phyloP scores from a whole-genome alignment of 2,113 vertebrate genomes.

The Ctenodactylus gundi region DNA sequence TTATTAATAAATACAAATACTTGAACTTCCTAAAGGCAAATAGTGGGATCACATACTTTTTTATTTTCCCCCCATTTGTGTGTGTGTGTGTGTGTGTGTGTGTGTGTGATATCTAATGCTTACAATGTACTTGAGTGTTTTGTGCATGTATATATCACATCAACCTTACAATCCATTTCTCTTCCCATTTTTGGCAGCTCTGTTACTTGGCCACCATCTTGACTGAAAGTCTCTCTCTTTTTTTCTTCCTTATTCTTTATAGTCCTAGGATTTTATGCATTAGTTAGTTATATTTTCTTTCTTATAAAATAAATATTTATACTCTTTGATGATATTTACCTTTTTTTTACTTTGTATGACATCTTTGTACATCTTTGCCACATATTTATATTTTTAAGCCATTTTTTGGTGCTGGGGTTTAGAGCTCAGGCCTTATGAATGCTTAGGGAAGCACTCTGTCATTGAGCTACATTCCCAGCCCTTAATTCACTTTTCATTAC shows the following conservation, averaged over 20 bases:
- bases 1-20: neutral
- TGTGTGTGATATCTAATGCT: too few species aligned
- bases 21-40: slow-evolving; percentile 14
- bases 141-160: too few species aligned
- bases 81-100: too few species aligned
- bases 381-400: neutral
- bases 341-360: slow-evolving; percentile 19
- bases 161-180: too few species aligned
- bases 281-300: neutral
- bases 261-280: slow-evolving; percentile 1
- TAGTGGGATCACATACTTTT: neutral
- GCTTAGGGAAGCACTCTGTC: neutral
- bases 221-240: too few species aligned
- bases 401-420: neutral
- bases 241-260: neutral
- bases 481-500: slow-evolving; percentile 19
- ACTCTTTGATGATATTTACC: neutral
- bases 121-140: too few species aligned
- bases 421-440: neutral
- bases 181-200: too few species aligned
- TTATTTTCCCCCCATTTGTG: too few species aligned
- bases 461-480: neutral
- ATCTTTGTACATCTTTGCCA: neutral
- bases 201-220: too few species aligned
- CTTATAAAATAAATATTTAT: slow-evolving; percentile 3